phyloP scores from a whole-genome alignment of 1,140 invertebrate genomes.

The Orchestia grillus region DNA sequence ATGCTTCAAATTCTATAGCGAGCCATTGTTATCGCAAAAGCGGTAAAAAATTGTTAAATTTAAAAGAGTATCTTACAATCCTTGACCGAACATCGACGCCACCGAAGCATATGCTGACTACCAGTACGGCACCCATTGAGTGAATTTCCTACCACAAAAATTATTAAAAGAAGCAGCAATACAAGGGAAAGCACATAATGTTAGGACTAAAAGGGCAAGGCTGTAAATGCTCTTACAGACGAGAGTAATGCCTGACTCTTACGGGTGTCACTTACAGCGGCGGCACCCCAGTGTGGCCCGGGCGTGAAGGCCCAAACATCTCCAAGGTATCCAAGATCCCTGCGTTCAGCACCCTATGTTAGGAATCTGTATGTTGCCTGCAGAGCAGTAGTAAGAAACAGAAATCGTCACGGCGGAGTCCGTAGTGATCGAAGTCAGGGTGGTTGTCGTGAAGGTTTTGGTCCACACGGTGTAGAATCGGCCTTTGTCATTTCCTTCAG shows the following conservation, averaged over 20 bases:
- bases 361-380: neutral
- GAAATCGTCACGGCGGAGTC: neutral
- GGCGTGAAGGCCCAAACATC: neutral
- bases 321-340: neutral
- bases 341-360: neutral
- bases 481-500: neutral
- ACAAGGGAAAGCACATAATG: neutral
- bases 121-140: too few relatives aligned
- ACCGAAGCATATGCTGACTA: too few relatives aligned
- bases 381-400: neutral
- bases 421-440: neutral
- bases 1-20: too few relatives aligned
- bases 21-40: too few relatives aligned
- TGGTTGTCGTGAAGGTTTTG: conserved; percentile 15
- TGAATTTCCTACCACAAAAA: too few relatives aligned
- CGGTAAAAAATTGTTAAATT: too few relatives aligned
- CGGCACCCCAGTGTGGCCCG: too few relatives aligned
- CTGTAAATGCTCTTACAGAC: neutral
- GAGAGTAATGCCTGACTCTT: neutral
- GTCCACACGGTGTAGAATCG: conserved; percentile 29
- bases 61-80: too few relatives aligned
- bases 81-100: too few relatives aligned
- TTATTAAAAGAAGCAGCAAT: too few relatives aligned
- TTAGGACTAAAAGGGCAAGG: neutral
- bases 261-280: too few relatives aligned